Conservation (phyloP, 2,113 vertebrate genomes). For the Daubentonia madagascariensis region DNA sequence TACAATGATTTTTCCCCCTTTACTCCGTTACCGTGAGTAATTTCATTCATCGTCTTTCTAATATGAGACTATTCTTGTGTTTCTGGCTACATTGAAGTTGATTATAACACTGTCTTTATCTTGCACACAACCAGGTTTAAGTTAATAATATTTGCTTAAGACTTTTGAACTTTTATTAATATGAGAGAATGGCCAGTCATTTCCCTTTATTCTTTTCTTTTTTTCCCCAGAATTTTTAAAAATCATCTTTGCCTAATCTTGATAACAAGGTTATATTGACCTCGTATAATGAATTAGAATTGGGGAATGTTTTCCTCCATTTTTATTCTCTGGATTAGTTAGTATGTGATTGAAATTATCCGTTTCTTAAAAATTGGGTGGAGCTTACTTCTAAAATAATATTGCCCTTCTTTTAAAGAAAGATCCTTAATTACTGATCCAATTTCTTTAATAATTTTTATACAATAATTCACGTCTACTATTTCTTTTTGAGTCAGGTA, state of each 20-base stretch:
- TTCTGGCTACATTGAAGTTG: not conserved
- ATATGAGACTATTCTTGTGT: not conserved
- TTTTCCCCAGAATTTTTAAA: not conserved
- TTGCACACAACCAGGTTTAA: not conserved
- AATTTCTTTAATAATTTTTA: conserved; percentile 22
- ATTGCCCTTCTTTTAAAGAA: not conserved
- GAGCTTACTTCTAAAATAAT: not conserved
- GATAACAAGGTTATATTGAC: not conserved
- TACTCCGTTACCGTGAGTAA: not conserved
- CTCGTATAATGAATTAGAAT: not conserved
- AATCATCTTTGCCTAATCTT: conserved; percentile 27
- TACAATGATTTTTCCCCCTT: not conserved
- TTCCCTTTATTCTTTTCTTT: not conserved
- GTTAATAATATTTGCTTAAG: not conserved
- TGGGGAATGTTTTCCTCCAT: not conserved
- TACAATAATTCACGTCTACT: not conserved
- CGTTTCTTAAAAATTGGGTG: not conserved
- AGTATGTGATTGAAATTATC: not conserved
- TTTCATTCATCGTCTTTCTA: not conserved
- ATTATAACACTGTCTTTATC: not conserved
- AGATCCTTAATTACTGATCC: not conserved
- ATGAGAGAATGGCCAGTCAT: not conserved
- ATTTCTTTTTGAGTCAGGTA: not conserved
- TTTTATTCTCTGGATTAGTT: conserved; percentile 26
- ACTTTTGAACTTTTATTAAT: not conserved